Evolutionary conservation across 92 coral and sea anemone genomes (phyloP), one percentile per base, ranked within the genome.

Genomic region (Umimayanthus chanpuru): DNA sequence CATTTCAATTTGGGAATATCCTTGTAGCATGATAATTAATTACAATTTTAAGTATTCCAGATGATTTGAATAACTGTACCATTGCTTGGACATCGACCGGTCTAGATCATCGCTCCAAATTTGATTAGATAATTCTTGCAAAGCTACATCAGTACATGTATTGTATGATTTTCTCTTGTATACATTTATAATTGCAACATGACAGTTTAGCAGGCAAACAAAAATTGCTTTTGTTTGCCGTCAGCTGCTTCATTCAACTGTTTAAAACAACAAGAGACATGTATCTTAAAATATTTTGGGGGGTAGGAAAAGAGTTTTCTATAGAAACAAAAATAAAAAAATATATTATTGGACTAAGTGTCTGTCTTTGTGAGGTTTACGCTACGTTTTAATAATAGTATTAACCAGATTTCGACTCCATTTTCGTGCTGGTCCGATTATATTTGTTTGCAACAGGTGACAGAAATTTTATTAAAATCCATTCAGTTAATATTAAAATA

Each of bases 401-500:
- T 40, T 21, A 73, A 9, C 43, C 77, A 30, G 12, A 32, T 73
- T 4, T 28, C 14, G 4, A 36, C 38, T 21, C 72, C 28, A 29
- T 11, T 58, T 58, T 18, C 39, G 38, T 5, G 26, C 8, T 61
- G 68, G 4, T 20, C 29, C 49, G 30, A 75, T 75, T 39, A 75
- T 75, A n/a, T 16, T 75, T 75, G 29, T 75, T 39, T 40, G 79
- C 53, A 83, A 43, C 65, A 83, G 87, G 87, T 70, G 87, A 83
- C 11, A 44, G 55, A 47, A 68, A 14, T 43, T 83, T 70, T 47
- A 83, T 41, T 68, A 15, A 15, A 68, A 26, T 26, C 25, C 28
- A 70, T 44, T 82, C 84, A 56, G 23, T 80, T 80, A 55, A 56
- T 80, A 30, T 80, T 80, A 56, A 28, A 80, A 53, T 80, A 53